These are phyloP conservation scores for Pentalonia nigronervosa DNA, from an alignment of 1,140 invertebrate species.

Conservation along the genomic window DNA sequence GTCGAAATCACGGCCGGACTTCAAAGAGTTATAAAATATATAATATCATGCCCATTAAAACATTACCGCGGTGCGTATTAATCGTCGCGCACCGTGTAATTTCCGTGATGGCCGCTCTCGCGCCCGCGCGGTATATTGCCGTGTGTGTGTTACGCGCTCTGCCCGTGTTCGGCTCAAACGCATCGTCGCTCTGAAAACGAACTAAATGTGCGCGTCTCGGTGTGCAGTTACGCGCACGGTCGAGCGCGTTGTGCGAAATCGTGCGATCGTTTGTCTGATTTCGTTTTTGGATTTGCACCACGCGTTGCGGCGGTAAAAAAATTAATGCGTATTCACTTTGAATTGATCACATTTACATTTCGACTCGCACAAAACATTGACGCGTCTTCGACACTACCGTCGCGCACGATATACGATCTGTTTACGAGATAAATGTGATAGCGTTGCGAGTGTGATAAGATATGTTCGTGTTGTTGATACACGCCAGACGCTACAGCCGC, in stretches of 20 bases:
- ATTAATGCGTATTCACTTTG: background rate
- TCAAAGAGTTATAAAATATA: conserved; percentile 29
- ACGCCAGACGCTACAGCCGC: too few species aligned
- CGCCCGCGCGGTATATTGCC: background rate
- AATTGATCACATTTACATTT: background rate
- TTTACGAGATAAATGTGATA: too few species aligned
- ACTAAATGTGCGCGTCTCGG: background rate
- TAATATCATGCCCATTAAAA: conserved; percentile 27
- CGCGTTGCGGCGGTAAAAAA: background rate
- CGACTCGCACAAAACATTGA: too few species aligned
- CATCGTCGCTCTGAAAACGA: too few species aligned
- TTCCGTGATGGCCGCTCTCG: conserved; percentile 48
- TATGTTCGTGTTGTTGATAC: too few species aligned
- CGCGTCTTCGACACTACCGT: too few species aligned
- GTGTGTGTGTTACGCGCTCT: background rate
- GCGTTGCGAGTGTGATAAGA: too few species aligned
- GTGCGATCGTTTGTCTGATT: too few species aligned
- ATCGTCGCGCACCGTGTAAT: conserved; percentile 54
- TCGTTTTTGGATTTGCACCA: background rate
- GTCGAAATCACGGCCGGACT: background rate
- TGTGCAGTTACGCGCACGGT: too few species aligned
- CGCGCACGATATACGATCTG: too few species aligned
- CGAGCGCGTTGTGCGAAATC: too few species aligned
- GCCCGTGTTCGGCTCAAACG: too few species aligned
- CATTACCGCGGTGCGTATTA: conserved; percentile 49